A percentile compares a stretch with the other conserved stretches of the same genome.
phyloP scores from a whole-genome alignment of 2,888 invertebrate genomes.

The Lingula anatina region DNA sequence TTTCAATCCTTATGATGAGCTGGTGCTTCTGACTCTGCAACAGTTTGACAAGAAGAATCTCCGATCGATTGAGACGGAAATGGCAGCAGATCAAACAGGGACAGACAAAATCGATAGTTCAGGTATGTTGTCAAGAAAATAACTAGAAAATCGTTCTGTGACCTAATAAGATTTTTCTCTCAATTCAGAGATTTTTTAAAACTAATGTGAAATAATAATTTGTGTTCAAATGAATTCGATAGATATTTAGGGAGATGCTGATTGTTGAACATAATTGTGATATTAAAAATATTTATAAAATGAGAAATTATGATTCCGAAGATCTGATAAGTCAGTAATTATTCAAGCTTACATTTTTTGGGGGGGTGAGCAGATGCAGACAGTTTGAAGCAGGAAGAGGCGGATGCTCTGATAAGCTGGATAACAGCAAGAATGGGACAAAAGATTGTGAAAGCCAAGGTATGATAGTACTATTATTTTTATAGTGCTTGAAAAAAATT shows the following conservation, averaged over 20 bases:
- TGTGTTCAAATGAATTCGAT: too few relatives aligned
- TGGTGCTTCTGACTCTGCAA: slow-evolving; percentile 83
- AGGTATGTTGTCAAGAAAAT: slow-evolving; percentile 21
- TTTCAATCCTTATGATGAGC: slow-evolving; percentile 94
- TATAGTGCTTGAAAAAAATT: too few relatives aligned
- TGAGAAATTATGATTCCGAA: too few relatives aligned
- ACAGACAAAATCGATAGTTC: slow-evolving; percentile 30
- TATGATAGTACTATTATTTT: slow-evolving; percentile 17
- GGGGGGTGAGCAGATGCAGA: slow-evolving; percentile 66
- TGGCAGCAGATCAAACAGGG: slow-evolving; percentile 64
- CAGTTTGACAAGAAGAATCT: slow-evolving; percentile 73
- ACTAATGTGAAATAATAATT: too few relatives aligned
- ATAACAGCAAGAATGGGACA: slow-evolving; percentile 71
- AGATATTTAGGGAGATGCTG: too few relatives aligned
- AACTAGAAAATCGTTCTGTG: too few relatives aligned
- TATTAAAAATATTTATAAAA: too few relatives aligned
- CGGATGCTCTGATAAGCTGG: slow-evolving; percentile 74
- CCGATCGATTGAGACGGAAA: slow-evolving; percentile 89
- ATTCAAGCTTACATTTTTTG: too few relatives aligned
- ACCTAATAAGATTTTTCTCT: too few relatives aligned
- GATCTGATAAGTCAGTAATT: too few relatives aligned
- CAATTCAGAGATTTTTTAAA: neutral
- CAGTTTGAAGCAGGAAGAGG: slow-evolving; percentile 68
- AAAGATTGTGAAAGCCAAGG: slow-evolving; percentile 75
- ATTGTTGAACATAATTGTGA: too few relatives aligned